Evolutionary conservation across 2,888 invertebrate species (phyloP), one percentile per base, ranked within the genome.

Genomic region (Agriopis leucophaearia): DNA sequence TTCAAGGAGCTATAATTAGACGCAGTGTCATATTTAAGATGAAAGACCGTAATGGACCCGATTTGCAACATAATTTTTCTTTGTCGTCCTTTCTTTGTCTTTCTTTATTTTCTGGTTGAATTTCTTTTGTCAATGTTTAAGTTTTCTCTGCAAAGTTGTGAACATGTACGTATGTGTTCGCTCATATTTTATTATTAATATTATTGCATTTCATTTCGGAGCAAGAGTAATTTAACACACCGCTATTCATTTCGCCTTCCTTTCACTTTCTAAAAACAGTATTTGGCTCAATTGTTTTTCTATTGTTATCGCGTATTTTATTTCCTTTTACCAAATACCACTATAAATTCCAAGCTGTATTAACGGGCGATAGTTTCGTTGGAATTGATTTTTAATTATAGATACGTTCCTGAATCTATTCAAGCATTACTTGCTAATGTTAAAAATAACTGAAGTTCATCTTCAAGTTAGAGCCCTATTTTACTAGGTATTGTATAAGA

Each of bases 1-100:
- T 81, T 81, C 75, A 82, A 66, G 56, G 60, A 60, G 67, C 74
- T 82, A 79, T 80, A 77, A 81, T 81, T 82, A 81, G 80, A 75
- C 63, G 47, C 60, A 69, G 50, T 65, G 68, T 75, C 70, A 74
- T 71, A 71, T 76, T 76, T 71, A 62, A 63, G 64, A 71, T 45
- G 67, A 70, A 69, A 70, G 54, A 59, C 61, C 64, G 56, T 65
- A 62, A 74, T 66, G 61, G 55, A 56, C 56, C 10, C 9, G 59
- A 54, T 64, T 64, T 50, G 47, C 50, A 38, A 18, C 47, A 58
- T 44, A 55, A 38, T 58, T 51, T 64, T 56, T 18, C 54, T 63
- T 58, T 67, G 38, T 50, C 36, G 15, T 59, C 42, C 52, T 60
- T 51, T 58, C 59, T 56, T 61, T 50, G 35, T 58, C 42, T 64